Base-by-base conservation (phyloP, 1,140 invertebrate species). In the Eulimnadia texana region DNA sequence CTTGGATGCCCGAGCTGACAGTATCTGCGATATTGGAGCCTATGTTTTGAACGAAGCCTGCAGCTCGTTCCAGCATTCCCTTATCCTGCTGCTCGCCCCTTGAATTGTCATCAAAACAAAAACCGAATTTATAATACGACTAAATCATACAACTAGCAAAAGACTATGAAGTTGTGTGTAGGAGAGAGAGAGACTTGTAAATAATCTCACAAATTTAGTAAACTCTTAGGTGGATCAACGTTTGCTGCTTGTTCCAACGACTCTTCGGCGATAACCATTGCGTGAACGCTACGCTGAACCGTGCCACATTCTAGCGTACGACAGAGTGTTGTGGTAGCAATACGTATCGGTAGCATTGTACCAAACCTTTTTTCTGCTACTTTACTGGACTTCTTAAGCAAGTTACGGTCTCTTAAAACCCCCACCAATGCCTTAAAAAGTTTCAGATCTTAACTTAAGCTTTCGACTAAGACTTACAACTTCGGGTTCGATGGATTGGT, bases 51-150 rank as follows among this genome's bases (percentile, higher is more conserved):
- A 58, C 55, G 16, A 58, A 42, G 13, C 55, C 55, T 9, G 55
- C 19, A 16, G 55, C 55, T 33, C 42, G 28, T n/a, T 58, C 55
- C 28, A 58, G 28, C 19, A 58, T 58, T 1, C 55, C 55, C 42
- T 58, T 42, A 33, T 58, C 27, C 20, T 58, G 27, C 20, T 58
- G 55, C 55, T 25, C 55, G 1, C 27, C 55, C 28, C 42, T 58
- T 33, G 22, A 58, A 58, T 54, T 27, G 16, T 58, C 24, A 20
- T 10, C 42, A 58, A 58, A 27, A 58, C 29, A 42, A 58, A 58
- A 27, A 33, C 22, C 55, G 16, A 42, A 25, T 11, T 29, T 20
- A 11, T 27, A 27, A 20, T 54, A 25, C 28, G 23, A 23, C 1
- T 25, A 54, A 13, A 25, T 27, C 3, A 25, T 27, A 54, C 52